Evolutionary conservation across 2,797 vertebrate genomes (phyloP).

Genomic region (Psittacula echo): DNA sequence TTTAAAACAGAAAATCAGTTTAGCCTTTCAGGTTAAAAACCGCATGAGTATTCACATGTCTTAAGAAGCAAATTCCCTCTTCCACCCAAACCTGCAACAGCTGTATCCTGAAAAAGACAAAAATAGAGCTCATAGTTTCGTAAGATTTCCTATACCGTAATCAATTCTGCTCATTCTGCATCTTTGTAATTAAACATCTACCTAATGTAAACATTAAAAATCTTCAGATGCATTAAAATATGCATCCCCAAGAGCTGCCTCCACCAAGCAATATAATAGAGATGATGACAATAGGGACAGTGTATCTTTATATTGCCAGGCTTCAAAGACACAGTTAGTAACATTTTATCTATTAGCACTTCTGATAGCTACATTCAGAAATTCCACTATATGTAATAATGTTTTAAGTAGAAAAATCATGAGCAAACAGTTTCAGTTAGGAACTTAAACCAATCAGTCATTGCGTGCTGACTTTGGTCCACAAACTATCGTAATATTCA

Average conservation of each 20-base stretch:
- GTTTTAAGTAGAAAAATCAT: not conserved
- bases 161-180: constrained; percentile 23
- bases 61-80: not conserved
- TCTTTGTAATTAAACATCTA: constrained; percentile 63
- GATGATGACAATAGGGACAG: not conserved
- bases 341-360: not conserved
- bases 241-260: not conserved
- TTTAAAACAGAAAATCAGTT: constrained; percentile 59
- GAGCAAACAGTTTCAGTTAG: not conserved
- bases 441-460: not conserved
- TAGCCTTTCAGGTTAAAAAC: constrained; percentile 37
- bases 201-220: constrained; percentile 35
- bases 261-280: constrained; percentile 10
- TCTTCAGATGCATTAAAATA: constrained; percentile 42
- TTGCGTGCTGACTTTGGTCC: not conserved
- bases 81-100: not conserved
- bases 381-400: not conserved
- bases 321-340: constrained; percentile 33
- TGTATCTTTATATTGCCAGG: not conserved
- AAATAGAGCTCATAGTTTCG: not conserved
- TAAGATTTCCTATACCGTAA: constrained; percentile 28
- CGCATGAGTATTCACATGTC: constrained; percentile 11
- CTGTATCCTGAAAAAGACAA: constrained; percentile 3
- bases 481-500: not conserved
- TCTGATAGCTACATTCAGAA: constrained; percentile 23